These are phyloP conservation scores for Oscheius myriophilus DNA, from an alignment of 2,888 invertebrate genomes.

Conservation along the genomic window DNA sequence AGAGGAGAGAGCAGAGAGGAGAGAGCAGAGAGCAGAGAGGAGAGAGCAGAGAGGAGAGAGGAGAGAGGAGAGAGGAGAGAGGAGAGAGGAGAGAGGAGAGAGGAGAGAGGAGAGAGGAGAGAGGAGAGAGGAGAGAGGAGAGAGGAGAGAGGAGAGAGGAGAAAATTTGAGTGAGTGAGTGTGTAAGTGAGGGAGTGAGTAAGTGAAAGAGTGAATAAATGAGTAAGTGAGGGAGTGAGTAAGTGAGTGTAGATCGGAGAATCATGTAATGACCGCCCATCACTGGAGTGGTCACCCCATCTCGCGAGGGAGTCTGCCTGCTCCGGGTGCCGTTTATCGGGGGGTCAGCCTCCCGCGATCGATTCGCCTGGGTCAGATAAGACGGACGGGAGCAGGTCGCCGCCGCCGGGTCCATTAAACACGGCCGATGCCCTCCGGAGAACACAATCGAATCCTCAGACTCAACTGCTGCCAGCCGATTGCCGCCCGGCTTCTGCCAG, in stretches of 20 bases:
- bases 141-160: no score
- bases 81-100: no score
- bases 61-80: no score
- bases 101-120: no score
- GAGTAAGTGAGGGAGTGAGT: not conserved
- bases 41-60: not conserved
- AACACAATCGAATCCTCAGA: conserved; percentile 27
- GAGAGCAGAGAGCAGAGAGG: not conserved
- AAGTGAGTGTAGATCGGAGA: not conserved
- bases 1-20: conserved; percentile 1
- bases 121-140: no score
- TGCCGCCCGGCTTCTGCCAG: conserved; percentile 4
- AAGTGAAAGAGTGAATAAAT: not conserved
- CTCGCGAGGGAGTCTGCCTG: conserved; percentile 5
- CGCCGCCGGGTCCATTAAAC: conserved; percentile 24
- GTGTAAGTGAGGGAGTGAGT: not conserved
- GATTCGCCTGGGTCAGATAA: no score
- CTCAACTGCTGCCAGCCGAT: conserved; percentile 21
- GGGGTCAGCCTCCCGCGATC: conserved; percentile 17
- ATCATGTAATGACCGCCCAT: not conserved
- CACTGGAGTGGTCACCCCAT: not conserved
- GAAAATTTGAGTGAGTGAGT: no score
- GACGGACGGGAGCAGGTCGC: no score
- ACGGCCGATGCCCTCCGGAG: conserved; percentile 26
- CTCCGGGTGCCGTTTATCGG: conserved; percentile 16